Evolutionary conservation across 2,888 invertebrate species (phyloP).

Genomic region (Dromius quadrimaculatus): DNA sequence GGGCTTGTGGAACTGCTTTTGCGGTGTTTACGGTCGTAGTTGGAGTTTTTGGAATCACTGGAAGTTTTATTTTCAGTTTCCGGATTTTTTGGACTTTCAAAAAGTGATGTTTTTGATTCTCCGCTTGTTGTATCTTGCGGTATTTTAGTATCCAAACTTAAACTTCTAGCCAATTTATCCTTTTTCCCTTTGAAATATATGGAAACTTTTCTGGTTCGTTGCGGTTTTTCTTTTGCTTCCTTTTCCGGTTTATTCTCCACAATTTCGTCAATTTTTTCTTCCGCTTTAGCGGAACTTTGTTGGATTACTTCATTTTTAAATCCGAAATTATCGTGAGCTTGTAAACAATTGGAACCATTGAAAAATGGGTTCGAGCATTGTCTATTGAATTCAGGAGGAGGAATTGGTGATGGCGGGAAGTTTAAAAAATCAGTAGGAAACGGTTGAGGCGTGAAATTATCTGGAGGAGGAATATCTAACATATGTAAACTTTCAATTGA

Average conservation of each 20-base stretch:
- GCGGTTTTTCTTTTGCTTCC: constrained; percentile 63
- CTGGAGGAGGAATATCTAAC: constrained; percentile 22
- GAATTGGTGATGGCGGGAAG: constrained; percentile 39
- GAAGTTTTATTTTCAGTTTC: constrained; percentile 43
- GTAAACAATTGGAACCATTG: constrained; percentile 60
- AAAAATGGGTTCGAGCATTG: constrained; percentile 60
- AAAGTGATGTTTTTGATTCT: constrained; percentile 56
- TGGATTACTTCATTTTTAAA: constrained; percentile 42
- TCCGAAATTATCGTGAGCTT: constrained; percentile 41
- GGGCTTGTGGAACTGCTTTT: constrained; percentile 64
- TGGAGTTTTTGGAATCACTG: constrained; percentile 41
- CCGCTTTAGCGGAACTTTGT: constrained; percentile 31
- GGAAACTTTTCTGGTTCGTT: constrained; percentile 64
- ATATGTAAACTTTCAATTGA: constrained; percentile 36
- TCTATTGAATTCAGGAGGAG: not conserved
- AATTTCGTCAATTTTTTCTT: constrained; percentile 45
- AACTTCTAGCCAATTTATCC: constrained; percentile 57
- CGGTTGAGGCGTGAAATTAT: constrained; percentile 51
- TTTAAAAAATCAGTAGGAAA: constrained; percentile 53
- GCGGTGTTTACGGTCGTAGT: constrained; percentile 57
- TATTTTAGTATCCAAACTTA: constrained; percentile 55
- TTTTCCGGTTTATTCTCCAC: constrained; percentile 58
- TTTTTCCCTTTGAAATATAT: constrained; percentile 67
- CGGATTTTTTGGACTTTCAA: constrained; percentile 17
- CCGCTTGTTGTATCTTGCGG: constrained; percentile 58